Evolutionary conservation across 2,797 vertebrate genomes (phyloP).

Genomic region (Sphenodon punctatus): DNA sequence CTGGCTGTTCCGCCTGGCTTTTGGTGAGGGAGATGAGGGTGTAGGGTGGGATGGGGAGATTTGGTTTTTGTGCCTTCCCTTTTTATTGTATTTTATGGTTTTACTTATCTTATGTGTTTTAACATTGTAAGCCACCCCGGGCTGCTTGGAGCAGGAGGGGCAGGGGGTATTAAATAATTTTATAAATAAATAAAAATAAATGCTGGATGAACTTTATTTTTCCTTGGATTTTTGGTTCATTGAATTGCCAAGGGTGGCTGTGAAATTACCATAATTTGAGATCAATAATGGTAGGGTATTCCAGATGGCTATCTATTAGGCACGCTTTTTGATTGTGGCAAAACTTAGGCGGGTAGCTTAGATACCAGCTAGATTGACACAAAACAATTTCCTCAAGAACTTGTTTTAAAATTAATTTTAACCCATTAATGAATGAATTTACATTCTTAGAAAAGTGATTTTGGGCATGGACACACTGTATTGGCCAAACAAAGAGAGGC

Average conservation of each 20-base stretch:
- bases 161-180: too few species aligned
- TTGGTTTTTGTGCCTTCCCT: too few species aligned
- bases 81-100: too few species aligned
- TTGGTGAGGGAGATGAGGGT: too few species aligned
- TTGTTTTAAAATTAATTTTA: neutral
- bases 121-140: too few species aligned
- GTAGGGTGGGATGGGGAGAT: too few species aligned
- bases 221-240: too few species aligned
- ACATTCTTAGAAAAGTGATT: neutral
- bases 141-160: too few species aligned
- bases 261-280: constrained; percentile 3
- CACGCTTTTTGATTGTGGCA: neutral
- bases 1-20: too few species aligned
- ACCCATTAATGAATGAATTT: neutral
- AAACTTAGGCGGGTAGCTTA: neutral
- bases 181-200: too few species aligned
- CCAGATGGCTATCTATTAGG: neutral
- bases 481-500: neutral
- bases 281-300: neutral
- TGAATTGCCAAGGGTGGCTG: neutral
- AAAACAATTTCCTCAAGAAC: neutral
- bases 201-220: neutral
- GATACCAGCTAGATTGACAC: neutral
- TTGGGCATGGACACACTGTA: neutral
- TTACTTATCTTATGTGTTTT: too few species aligned